Conservation (phyloP, 2,113 vertebrate genomes). For the Lichenostomus cassidix region DNA sequence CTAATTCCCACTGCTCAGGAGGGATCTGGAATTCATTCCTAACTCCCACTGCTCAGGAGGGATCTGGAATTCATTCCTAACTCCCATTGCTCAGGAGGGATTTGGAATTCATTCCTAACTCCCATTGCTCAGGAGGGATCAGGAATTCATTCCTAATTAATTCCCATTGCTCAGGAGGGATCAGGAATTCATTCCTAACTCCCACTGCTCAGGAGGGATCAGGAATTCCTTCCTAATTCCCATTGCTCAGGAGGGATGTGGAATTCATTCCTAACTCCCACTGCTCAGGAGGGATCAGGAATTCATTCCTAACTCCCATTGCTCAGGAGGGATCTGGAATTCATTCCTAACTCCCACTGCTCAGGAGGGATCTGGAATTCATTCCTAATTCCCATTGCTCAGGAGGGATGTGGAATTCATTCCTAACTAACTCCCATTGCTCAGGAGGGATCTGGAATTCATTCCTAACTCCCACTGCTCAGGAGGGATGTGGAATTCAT, state of each 20-base stretch:
- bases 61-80: neutral
- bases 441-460: neutral
- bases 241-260: neutral
- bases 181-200: too few species aligned
- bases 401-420: neutral
- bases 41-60: rapidly evolving
- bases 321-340: neutral
- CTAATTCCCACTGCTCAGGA: neutral
- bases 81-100: rapidly evolving
- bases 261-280: rapidly evolving
- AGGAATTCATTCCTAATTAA: too few species aligned
- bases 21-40: too few species aligned
- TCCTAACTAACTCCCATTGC: too few species aligned
- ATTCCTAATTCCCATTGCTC: rapidly evolving
- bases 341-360: too few species aligned
- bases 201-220: rapidly evolving
- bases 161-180: rapidly evolving
- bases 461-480: too few species aligned
- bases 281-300: neutral
- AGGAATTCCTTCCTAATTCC: too few species aligned
- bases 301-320: rapidly evolving
- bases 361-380: too few species aligned
- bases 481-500: too few species aligned
- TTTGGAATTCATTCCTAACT: rapidly evolving
- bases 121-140: rapidly evolving